These are phyloP conservation scores for Malurus alboscapulatus DNA, from an alignment of 2,113 vertebrate species.

Conservation along the genomic window DNA sequence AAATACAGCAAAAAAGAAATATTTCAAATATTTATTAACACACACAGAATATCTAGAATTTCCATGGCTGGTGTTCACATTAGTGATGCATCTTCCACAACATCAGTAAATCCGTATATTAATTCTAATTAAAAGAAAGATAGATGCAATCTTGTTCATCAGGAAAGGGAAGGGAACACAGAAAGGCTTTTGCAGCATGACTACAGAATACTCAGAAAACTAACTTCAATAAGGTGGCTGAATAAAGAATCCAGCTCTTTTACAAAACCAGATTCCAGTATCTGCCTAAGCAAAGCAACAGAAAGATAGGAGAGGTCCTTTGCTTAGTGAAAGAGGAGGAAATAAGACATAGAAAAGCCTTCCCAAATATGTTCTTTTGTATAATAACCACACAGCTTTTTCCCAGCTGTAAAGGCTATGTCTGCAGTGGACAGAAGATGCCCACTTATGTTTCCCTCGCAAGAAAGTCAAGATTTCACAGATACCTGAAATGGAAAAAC, in stretches of 20 bases:
- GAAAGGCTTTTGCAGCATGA: not conserved
- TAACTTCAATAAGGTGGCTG: not conserved
- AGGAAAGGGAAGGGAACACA: not conserved
- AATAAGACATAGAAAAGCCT: not conserved
- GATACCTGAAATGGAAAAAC: not conserved
- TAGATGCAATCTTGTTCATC: not conserved
- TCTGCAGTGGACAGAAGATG: not conserved
- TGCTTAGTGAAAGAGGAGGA: not conserved
- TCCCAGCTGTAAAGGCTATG: not conserved
- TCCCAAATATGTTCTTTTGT: not conserved
- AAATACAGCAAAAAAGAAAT: not conserved
- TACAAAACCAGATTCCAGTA: not conserved
- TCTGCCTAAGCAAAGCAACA: not conserved
- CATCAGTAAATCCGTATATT: not conserved
- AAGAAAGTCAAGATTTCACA: not conserved
- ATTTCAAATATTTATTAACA: not conserved
- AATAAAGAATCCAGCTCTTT: not conserved
- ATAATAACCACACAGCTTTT: not conserved
- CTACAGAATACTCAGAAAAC: not conserved
- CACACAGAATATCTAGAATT: not conserved
- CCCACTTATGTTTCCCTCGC: not conserved
- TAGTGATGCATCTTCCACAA: not conserved
- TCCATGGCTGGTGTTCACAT: not conserved
- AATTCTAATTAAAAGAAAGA: not conserved
- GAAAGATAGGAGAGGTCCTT: not conserved